Conservation (phyloP, 2,113 vertebrate species). For the Petroica traversi region DNA sequence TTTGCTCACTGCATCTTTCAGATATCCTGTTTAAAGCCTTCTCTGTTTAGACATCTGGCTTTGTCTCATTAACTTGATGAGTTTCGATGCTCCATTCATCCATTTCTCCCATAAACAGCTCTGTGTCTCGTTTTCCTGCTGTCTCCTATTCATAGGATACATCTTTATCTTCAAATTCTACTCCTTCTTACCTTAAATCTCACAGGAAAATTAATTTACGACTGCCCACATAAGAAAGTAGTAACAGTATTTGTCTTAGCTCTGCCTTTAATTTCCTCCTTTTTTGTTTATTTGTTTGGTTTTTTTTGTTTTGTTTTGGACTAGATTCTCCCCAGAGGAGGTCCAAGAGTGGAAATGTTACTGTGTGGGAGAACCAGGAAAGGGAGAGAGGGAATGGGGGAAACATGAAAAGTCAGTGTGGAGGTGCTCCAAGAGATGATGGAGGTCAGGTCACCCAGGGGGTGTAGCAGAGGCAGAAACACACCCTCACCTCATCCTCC, state of each 20-base stretch:
- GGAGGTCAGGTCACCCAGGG: background rate
- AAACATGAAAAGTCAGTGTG: background rate
- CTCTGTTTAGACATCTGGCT: constrained; percentile 2
- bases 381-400: background rate
- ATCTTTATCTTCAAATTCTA: background rate
- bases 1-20: background rate
- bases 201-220: background rate
- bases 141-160: background rate
- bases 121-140: background rate
- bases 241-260: background rate
- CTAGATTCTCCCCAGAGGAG: background rate
- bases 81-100: background rate
- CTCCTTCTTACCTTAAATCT: background rate
- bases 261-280: background rate
- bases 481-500: background rate
- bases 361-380: background rate
- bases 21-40: background rate
- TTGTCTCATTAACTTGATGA: constrained; percentile 6
- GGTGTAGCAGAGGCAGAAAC: background rate
- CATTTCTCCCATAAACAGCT: background rate
- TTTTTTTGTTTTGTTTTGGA: background rate
- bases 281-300: too few species aligned
- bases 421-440: background rate
- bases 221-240: background rate
- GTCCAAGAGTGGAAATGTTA: background rate